These are phyloP conservation scores for Nasonia vitripennis DNA, from an alignment of 1,140 invertebrate genomes.

Conservation along the genomic window DNA sequence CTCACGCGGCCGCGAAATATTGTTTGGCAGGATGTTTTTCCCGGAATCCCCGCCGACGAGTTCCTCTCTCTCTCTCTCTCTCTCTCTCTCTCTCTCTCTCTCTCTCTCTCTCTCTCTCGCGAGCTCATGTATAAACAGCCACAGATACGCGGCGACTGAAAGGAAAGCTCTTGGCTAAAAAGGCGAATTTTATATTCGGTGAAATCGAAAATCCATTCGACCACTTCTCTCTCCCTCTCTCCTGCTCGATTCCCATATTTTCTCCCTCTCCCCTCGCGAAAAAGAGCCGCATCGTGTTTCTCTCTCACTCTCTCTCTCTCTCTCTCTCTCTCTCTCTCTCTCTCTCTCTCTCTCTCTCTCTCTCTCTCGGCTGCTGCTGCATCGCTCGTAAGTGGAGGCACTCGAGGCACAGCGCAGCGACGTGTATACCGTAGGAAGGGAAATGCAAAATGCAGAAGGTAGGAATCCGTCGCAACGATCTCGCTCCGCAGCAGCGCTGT, in stretches of 20 bases:
- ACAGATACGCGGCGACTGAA: constrained; percentile 9
- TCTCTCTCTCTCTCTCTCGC: too few species aligned
- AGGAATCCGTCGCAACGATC: constrained; percentile 21
- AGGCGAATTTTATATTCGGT: constrained; percentile 44
- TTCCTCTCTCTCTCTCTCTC: too few species aligned
- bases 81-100: too few species aligned
- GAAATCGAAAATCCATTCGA: constrained; percentile 50
- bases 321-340: neutral
- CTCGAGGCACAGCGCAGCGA: neutral
- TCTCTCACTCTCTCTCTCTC: too few species aligned
- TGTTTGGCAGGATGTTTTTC: constrained; percentile 43
- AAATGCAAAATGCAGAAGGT: constrained; percentile 57
- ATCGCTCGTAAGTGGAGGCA: constrained; percentile 6
- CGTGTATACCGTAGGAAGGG: constrained; percentile 2
- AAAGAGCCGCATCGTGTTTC: constrained; percentile 39
- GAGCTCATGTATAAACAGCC: constrained; percentile 45
- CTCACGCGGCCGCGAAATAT: neutral
- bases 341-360: too few species aligned
- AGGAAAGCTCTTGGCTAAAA: constrained; percentile 19
- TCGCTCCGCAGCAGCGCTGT: neutral
- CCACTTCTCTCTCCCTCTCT: constrained; percentile 13
- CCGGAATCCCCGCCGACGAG: constrained; percentile 3
- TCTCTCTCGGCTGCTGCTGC: neutral
- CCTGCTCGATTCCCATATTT: constrained; percentile 21
- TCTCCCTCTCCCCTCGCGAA: constrained; percentile 1